Conservation (phyloP, 2,797 vertebrate genomes). For the Pelochelys cantorii region DNA sequence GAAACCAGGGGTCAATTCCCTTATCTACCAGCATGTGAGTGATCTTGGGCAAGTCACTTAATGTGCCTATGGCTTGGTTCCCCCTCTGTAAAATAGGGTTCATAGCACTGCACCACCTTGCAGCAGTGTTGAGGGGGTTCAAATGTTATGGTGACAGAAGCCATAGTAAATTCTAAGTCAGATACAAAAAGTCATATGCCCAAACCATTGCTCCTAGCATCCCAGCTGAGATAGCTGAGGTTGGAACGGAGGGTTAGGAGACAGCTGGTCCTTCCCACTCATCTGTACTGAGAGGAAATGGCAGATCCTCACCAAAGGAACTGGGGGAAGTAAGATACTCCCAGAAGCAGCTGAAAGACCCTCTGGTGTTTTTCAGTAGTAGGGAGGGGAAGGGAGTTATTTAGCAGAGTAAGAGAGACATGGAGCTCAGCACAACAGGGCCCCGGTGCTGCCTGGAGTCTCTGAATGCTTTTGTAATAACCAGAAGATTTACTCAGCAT, state of each 20-base stretch:
- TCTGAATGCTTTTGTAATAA: neutral
- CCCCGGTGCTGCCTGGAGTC: neutral
- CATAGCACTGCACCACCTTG: neutral
- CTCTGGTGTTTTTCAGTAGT: neutral
- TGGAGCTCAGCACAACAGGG: neutral
- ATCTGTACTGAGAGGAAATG: neutral
- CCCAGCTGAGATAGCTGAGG: neutral
- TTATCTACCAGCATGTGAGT: neutral
- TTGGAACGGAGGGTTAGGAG: rapidly evolving
- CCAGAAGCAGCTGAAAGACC: neutral
- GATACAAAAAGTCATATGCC: neutral
- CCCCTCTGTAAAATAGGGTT: neutral
- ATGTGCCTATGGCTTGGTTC: neutral
- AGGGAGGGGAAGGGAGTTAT: neutral
- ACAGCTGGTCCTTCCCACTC: neutral
- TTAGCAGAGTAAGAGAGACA: neutral
- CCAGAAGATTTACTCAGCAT: too few relatives aligned
- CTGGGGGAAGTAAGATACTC: neutral
- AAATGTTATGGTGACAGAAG: neutral
- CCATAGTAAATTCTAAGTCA: neutral
- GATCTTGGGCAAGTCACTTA: neutral
- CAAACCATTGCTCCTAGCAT: neutral
- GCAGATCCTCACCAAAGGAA: neutral
- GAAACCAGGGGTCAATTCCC: neutral
- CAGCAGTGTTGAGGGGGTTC: neutral